phyloP scores from a whole-genome alignment of 2,797 vertebrate species.

The Gymnodraco acuticeps region DNA sequence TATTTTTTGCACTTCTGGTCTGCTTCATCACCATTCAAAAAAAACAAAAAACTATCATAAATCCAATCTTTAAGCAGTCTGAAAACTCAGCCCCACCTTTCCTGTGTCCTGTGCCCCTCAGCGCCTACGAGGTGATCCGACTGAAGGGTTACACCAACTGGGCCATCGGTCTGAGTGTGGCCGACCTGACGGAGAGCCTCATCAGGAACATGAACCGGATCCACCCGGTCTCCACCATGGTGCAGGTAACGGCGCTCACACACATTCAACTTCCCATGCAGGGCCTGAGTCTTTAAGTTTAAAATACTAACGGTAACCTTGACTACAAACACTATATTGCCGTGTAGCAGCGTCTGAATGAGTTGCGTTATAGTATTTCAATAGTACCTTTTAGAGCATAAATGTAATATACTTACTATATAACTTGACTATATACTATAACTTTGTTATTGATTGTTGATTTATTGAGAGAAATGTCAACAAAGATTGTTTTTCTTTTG shows the following conservation, averaged over 20 bases:
- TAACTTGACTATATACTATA: no score
- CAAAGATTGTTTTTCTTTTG: neutral
- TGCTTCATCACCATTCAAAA: neutral
- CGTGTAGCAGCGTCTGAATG: no score
- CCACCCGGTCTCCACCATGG: slow-evolving; percentile 96
- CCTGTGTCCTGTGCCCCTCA: slow-evolving; percentile 60
- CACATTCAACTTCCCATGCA: neutral
- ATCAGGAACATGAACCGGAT: slow-evolving; percentile 91
- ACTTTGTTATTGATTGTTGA: neutral
- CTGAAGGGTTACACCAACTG: slow-evolving; percentile 99
- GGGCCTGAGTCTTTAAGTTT: no score
- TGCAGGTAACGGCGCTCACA: slow-evolving; percentile 85
- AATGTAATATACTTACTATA: no score
- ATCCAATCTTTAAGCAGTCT: neutral
- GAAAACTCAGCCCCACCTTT: neutral
- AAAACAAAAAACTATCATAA: neutral
- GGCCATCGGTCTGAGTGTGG: slow-evolving; percentile 96
- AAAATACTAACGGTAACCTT: no score
- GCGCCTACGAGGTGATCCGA: slow-evolving; percentile 96
- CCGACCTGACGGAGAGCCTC: slow-evolving; percentile 93
- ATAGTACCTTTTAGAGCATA: no score
- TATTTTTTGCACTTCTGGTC: slow-evolving; percentile 4
- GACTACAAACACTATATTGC: no score
- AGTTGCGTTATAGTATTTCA: no score
- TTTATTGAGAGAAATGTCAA: neutral